These are phyloP conservation scores for Heteromurus nitidus DNA, from an alignment of 2,888 invertebrate genomes.

Conservation along the genomic window DNA sequence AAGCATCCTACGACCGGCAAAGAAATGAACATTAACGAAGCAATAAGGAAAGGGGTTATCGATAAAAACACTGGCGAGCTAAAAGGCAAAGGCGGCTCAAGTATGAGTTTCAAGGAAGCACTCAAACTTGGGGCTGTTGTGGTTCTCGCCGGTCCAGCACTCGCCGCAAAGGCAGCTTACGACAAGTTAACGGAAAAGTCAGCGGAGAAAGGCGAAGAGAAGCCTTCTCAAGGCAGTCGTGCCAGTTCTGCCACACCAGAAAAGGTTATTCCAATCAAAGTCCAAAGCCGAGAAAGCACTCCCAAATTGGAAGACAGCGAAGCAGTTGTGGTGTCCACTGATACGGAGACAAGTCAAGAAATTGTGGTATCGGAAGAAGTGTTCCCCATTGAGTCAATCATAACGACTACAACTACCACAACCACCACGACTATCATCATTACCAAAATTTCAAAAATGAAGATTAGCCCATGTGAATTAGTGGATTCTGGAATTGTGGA, in stretches of 20 bases:
- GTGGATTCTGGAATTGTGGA: conserved; percentile 87
- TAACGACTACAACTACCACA: conserved; percentile 72
- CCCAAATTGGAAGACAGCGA: background rate
- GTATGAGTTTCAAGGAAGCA: conserved; percentile 83
- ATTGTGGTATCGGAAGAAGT: conserved; percentile 71
- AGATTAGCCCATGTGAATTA: conserved; percentile 82
- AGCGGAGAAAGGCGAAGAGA: background rate
- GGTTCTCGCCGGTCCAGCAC: conserved; percentile 84
- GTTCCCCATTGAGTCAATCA: conserved; percentile 73
- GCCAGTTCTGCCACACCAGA: background rate
- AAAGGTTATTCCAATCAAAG: too few species aligned
- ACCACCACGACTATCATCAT: conserved; percentile 72
- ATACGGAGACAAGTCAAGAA: background rate
- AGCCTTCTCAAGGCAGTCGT: background rate
- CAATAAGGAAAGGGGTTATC: conserved; percentile 85
- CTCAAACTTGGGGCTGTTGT: conserved; percentile 86
- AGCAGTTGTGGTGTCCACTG: background rate
- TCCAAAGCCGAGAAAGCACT: background rate
- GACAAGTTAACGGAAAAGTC: conserved; percentile 49
- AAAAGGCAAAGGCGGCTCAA: conserved; percentile 78
- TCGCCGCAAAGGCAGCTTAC: conserved; percentile 68
- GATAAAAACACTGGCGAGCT: conserved; percentile 84
- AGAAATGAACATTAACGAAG: conserved; percentile 83
- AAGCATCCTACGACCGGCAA: conserved; percentile 83
- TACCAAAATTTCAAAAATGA: conserved; percentile 71